These are phyloP conservation scores for Leptopilina boulardi DNA, from an alignment of 1,140 invertebrate genomes.

Conservation along the genomic window DNA sequence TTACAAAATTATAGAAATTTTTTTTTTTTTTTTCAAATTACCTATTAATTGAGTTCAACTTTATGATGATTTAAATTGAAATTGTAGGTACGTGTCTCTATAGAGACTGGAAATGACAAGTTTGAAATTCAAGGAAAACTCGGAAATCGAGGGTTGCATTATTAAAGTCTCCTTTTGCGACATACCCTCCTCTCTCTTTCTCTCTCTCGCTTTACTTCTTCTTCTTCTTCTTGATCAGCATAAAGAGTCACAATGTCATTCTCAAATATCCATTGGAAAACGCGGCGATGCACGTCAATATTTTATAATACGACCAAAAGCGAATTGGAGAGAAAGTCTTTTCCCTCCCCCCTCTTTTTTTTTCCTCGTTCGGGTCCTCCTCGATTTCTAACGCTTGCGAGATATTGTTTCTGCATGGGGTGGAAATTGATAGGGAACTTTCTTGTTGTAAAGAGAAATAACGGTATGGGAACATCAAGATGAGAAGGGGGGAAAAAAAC, in stretches of 20 bases:
- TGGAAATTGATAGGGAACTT: constrained; percentile 62
- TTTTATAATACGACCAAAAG: constrained; percentile 57
- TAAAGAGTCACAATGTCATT: constrained; percentile 53
- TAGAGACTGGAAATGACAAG: constrained; percentile 48
- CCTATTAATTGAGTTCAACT: constrained; percentile 22
- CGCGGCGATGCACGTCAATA: constrained; percentile 59
- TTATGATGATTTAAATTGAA: constrained; percentile 24
- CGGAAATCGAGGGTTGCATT: constrained; percentile 67
- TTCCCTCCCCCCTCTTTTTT: not conserved
- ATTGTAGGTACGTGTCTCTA: constrained; percentile 6
- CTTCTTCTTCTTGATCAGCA: constrained; percentile 22
- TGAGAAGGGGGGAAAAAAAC: constrained; percentile 44
- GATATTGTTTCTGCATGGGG: constrained; percentile 60
- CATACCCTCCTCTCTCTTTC: not conserved
- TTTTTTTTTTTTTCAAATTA: not conserved
- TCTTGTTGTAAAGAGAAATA: constrained; percentile 56
- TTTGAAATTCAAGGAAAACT: constrained; percentile 62
- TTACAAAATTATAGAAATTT: too few relatives aligned
- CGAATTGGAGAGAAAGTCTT: constrained; percentile 49
- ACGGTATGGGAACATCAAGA: constrained; percentile 47
- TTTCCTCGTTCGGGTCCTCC: constrained; percentile 40
- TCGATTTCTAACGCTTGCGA: constrained; percentile 58
- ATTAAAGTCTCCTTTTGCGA: constrained; percentile 56
- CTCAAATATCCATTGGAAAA: constrained; percentile 53
- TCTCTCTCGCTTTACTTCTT: too few relatives aligned